These are phyloP conservation scores for Hecatera dysodea DNA, from an alignment of 2,888 invertebrate genomes.

Conservation along the genomic window DNA sequence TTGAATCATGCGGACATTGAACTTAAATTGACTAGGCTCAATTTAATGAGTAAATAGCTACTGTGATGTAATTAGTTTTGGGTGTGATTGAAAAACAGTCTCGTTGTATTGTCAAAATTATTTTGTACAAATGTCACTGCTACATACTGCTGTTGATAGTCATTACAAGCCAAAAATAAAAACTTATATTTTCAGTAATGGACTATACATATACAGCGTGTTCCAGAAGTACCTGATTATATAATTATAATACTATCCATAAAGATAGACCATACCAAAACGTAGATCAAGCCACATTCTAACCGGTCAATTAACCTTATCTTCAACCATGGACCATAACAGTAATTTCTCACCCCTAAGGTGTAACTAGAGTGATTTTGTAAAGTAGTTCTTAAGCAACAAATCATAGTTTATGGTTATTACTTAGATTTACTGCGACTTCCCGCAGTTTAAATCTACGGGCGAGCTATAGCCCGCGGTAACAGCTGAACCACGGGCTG, in stretches of 20 bases:
- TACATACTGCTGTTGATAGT: too few relatives aligned
- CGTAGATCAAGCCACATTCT: not conserved
- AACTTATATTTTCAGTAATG: too few relatives aligned
- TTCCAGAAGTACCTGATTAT: too few relatives aligned
- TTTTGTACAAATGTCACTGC: too few relatives aligned
- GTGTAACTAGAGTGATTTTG: slow-evolving; percentile 44
- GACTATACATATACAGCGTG: too few relatives aligned
- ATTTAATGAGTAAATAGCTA: too few relatives aligned
- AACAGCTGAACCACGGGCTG: slow-evolving; percentile 19
- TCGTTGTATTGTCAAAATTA: too few relatives aligned
- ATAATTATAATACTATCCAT: not conserved
- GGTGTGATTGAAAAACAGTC: too few relatives aligned
- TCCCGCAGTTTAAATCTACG: slow-evolving; percentile 41
- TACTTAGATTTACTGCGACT: slow-evolving; percentile 53
- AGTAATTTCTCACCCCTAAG: slow-evolving; percentile 39
- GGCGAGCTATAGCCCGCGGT: slow-evolving; percentile 31
- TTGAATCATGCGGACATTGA: slow-evolving; percentile 19
- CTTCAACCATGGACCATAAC: slow-evolving; percentile 3
- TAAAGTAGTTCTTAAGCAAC: slow-evolving; percentile 47
- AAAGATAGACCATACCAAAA: not conserved
- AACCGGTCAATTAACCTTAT: slow-evolving; percentile 27
- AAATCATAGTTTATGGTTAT: slow-evolving; percentile 59
- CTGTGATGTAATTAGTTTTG: too few relatives aligned
- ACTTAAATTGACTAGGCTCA: slow-evolving; percentile 22
- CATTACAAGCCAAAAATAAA: too few relatives aligned